phyloP scores from a whole-genome alignment of 2,113 vertebrate genomes.

The Phrynosoma platyrhinos region DNA sequence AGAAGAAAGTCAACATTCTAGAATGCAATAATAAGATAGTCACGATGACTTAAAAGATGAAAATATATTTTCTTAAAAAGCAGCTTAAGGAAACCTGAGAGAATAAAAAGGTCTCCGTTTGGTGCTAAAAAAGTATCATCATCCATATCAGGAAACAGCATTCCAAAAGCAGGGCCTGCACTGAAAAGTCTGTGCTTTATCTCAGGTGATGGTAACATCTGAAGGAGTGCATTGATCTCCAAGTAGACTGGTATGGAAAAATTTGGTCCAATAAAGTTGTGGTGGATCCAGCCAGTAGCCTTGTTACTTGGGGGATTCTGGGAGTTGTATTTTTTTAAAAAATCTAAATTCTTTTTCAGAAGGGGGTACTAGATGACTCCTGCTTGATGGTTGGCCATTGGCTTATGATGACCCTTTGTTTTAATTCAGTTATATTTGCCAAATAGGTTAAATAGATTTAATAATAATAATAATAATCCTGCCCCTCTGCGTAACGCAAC shows the following conservation, averaged over 20 bases:
- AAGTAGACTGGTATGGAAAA: background rate
- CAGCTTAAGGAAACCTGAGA: background rate
- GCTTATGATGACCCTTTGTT: background rate
- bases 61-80: background rate
- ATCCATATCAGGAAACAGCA: background rate
- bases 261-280: background rate
- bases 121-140: background rate
- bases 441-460: fast-evolving
- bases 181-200: background rate
- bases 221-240: background rate
- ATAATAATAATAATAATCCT: too few species aligned
- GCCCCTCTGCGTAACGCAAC: too few species aligned
- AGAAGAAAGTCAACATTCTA: background rate
- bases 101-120: background rate
- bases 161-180: background rate
- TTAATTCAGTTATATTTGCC: background rate
- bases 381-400: too few species aligned
- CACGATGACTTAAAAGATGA: background rate
- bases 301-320: too few species aligned
- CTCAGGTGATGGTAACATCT: background rate
- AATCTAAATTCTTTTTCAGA: too few species aligned
- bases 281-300: too few species aligned
- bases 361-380: too few species aligned
- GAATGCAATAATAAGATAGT: background rate
- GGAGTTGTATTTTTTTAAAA: too few species aligned